Base-by-base conservation (phyloP, 2,113 vertebrate genomes). In the Syngnathus scovelli region DNA sequence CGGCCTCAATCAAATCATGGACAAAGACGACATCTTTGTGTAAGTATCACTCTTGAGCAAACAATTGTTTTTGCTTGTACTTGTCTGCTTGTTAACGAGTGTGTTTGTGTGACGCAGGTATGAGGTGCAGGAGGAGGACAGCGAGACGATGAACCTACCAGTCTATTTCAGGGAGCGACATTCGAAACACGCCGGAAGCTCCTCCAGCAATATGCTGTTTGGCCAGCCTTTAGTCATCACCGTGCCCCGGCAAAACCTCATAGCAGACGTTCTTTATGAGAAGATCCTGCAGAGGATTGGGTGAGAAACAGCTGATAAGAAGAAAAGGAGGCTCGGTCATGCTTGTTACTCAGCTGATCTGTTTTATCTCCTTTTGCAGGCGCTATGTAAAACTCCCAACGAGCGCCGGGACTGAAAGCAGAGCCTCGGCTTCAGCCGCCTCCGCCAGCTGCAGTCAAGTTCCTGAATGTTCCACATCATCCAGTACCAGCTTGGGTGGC, bases 1-100 rank as follows among this genome's bases (percentile, higher is more conserved):
- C 79, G 92, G 92, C 75, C 94, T 98, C 83, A 98, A 92, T 86
- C 92, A 94, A 80, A 98, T 98, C 68, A 92, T 95, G 91, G 94
- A 96, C 67, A 95, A 96, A 84, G 96, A 98, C 61, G 94, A 96
- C 90, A 98, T 98, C 79, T 98, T 96, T 88, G 93, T 98, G 96
- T 98, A 88, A 92, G 95, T 91, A 33, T 33, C 27, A 33, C 0
- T 54, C 36, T n/a, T 36, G 19, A 38, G 12, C 27, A 11, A 19
- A 49, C 36, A 7, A 54, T 38, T 21, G 59, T 18, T 15, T 9
- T 19, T 38, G n/a, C 33, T 0, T 63, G 27, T 2, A 52, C 27
- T 36, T n/a, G 7, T 48, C 38, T 46, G 36, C 33, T n/a, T 64
- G 41, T 59, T 18, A 11, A n/a, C 36, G 23, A 68, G 16, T 59